phyloP scores from a whole-genome alignment of 1,140 invertebrate species.

The Drosophila erecta region DNA sequence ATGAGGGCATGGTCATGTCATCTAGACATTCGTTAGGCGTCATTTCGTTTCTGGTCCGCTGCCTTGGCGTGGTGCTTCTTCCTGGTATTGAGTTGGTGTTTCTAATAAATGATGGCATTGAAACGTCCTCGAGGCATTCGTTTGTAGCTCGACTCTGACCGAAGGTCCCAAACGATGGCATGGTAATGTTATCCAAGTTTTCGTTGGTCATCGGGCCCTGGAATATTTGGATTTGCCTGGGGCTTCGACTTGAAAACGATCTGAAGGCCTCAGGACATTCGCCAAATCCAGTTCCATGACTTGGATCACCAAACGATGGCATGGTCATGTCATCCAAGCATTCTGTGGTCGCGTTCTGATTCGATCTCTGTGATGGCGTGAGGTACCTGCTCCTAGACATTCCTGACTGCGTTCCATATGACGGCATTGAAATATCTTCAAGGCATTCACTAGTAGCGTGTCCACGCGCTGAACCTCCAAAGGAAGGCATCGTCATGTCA shows the following conservation, averaged over 20 bases:
- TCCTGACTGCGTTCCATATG: neutral
- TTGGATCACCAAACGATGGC: neutral
- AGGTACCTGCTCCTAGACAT: neutral
- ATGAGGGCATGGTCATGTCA: slow-evolving; percentile 43
- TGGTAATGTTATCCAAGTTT: slow-evolving; percentile 3
- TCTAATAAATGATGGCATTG: slow-evolving; percentile 4
- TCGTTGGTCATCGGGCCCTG: slow-evolving; percentile 8
- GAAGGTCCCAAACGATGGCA: neutral
- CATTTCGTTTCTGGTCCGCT: neutral
- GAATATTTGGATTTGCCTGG: neutral
- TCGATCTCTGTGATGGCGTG: neutral
- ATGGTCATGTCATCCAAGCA: slow-evolving; percentile 12
- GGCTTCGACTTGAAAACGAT: neutral
- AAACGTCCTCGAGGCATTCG: slow-evolving; percentile 5
- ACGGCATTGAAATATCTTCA: slow-evolving; percentile 5
- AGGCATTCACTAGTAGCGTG: neutral
- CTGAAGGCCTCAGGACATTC: neutral
- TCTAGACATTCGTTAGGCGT: slow-evolving; percentile 20
- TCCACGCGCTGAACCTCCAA: neutral
- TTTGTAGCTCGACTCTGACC: neutral
- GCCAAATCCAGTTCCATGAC: neutral
- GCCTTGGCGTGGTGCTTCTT: neutral
- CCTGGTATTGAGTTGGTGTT: neutral
- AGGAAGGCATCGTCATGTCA: slow-evolving; percentile 9
- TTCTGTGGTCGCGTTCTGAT: slow-evolving; percentile 2